Conservation (phyloP, 1,140 invertebrate species). For the Drosophila sproati region DNA sequence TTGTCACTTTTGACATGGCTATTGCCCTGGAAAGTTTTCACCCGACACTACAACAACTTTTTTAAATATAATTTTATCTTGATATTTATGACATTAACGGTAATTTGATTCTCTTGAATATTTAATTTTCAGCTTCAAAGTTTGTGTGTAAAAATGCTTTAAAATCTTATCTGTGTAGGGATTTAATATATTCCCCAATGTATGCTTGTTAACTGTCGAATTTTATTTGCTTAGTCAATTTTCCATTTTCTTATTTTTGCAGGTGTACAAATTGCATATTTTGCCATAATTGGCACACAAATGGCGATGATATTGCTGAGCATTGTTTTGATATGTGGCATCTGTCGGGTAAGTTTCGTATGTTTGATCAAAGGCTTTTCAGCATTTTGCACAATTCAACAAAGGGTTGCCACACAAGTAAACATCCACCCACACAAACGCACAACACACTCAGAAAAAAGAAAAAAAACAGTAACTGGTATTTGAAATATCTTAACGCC, state of each 20-base stretch:
- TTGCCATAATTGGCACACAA: constrained; percentile 90
- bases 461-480: constrained; percentile 8
- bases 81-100: no score
- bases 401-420: constrained; percentile 19
- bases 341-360: constrained; percentile 88
- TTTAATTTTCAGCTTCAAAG: no score
- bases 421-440: background rate
- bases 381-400: constrained; percentile 47
- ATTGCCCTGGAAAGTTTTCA: no score
- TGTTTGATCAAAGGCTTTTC: constrained; percentile 55
- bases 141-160: no score
- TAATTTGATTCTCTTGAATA: no score
- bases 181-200: background rate
- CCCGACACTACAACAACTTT: no score
- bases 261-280: constrained; percentile 91
- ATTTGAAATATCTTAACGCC: constrained; percentile 54
- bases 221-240: constrained; percentile 12
- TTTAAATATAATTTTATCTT: no score
- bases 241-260: constrained; percentile 68
- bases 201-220: background rate
- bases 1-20: no score
- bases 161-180: no score
- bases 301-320: constrained; percentile 89
- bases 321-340: constrained; percentile 88
- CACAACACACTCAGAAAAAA: background rate